Evolutionary conservation across 2,113 vertebrate species (phyloP).

Genomic region (Engraulis encrasicolus): DNA sequence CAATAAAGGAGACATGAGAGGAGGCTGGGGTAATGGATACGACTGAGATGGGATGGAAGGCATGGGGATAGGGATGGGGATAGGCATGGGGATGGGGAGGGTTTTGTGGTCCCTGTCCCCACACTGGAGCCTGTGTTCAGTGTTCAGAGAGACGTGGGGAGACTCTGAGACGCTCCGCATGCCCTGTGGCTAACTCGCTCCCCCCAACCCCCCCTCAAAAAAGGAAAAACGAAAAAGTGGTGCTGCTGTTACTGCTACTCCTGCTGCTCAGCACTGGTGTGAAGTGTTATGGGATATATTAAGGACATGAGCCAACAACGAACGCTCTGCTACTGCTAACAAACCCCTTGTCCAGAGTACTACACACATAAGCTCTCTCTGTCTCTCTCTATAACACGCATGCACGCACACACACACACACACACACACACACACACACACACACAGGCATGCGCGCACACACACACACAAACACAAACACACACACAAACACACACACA

Average conservation of each 20-base stretch:
- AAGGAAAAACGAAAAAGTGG: background rate
- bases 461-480: too few relatives aligned
- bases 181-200: slow-evolving; percentile 20
- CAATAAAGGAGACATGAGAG: slow-evolving; percentile 7
- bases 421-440: too few relatives aligned
- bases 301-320: background rate
- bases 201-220: too few relatives aligned
- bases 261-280: background rate
- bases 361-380: background rate
- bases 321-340: too few relatives aligned
- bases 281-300: background rate
- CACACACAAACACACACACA: background rate
- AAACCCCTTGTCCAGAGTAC: background rate
- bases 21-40: too few relatives aligned
- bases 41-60: background rate
- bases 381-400: too few relatives aligned
- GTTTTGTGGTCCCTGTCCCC: slow-evolving; percentile 40
- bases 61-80: too few relatives aligned
- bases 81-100: background rate
- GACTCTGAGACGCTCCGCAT: slow-evolving; percentile 23
- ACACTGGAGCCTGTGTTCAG: slow-evolving; percentile 47
- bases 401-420: background rate
- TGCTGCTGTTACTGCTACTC: too few relatives aligned
- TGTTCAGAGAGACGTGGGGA: slow-evolving; percentile 33
- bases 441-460: too few relatives aligned